phyloP scores from a whole-genome alignment of 2,797 vertebrate species.

The Silurus aristotelis region DNA sequence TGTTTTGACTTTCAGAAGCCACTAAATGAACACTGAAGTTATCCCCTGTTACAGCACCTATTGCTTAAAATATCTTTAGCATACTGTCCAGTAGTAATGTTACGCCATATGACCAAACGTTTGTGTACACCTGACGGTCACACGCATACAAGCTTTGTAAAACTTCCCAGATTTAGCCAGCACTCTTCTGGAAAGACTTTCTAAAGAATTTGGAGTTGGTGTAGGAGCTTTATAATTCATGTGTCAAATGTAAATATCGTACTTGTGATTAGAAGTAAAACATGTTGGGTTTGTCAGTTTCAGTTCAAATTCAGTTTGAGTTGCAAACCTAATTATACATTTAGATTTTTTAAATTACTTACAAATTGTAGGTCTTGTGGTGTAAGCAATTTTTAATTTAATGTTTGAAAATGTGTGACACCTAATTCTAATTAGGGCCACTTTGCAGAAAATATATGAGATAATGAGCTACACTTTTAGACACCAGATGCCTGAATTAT shows the following conservation, averaged over 20 bases:
- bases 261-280: not conserved
- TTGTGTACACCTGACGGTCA: too few species aligned
- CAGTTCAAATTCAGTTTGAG: not conserved
- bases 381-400: not conserved
- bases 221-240: not conserved
- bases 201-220: too few species aligned
- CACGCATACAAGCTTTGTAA: too few species aligned
- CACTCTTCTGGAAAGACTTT: too few species aligned
- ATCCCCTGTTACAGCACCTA: too few species aligned
- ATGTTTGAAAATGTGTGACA: not conserved
- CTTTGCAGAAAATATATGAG: conserved; percentile 1
- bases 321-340: not conserved
- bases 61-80: too few species aligned
- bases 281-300: not conserved
- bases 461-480: not conserved
- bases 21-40: too few species aligned
- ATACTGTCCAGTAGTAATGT: too few species aligned
- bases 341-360: not conserved
- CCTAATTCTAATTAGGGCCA: not conserved
- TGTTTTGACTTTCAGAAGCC: too few species aligned
- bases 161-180: too few species aligned
- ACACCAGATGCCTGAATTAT: not conserved
- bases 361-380: not conserved
- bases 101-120: too few species aligned
- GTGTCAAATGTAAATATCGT: not conserved